Evolutionary conservation across 2,888 invertebrate genomes (phyloP).

Genomic region (Cotesia congregata): DNA sequence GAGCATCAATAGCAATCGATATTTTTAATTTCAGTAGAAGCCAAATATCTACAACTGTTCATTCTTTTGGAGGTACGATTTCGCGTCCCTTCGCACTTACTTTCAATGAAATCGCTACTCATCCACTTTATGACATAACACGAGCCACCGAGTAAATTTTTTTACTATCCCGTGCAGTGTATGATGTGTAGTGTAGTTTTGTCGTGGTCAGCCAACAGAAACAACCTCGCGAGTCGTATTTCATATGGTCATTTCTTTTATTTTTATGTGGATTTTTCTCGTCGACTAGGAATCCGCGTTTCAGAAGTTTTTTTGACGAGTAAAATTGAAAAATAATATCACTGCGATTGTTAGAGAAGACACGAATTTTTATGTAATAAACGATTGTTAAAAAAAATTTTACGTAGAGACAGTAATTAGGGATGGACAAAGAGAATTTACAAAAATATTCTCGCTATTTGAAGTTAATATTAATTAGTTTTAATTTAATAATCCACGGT

Average conservation of each 20-base stretch:
- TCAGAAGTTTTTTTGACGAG: background rate
- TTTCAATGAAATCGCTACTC: slow-evolving; percentile 2
- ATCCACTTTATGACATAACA: background rate
- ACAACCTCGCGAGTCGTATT: background rate
- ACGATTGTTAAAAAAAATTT: too few species aligned
- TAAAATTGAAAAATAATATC: slow-evolving; percentile 4
- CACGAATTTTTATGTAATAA: too few species aligned
- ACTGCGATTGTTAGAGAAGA: background rate
- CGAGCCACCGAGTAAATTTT: background rate
- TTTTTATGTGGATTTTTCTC: background rate
- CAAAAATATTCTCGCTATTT: background rate
- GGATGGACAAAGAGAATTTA: background rate
- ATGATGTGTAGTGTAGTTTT: background rate
- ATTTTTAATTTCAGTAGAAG: slow-evolving; percentile 70
- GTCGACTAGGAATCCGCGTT: background rate
- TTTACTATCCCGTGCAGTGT: background rate
- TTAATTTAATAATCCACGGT: background rate
- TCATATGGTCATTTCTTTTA: background rate
- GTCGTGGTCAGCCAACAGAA: slow-evolving; percentile 6
- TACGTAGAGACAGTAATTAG: too few species aligned
- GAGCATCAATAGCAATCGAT: slow-evolving; percentile 68
- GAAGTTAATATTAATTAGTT: background rate
- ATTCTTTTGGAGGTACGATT: slow-evolving; percentile 14
- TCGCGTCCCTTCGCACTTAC: slow-evolving; percentile 15
- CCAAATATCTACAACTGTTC: slow-evolving; percentile 63